Percentiles rank a stretch among this genome's conserved stretches.
These are phyloP conservation scores for Chauna torquata DNA, from an alignment of 2,113 vertebrate species.

Conservation along the genomic window DNA sequence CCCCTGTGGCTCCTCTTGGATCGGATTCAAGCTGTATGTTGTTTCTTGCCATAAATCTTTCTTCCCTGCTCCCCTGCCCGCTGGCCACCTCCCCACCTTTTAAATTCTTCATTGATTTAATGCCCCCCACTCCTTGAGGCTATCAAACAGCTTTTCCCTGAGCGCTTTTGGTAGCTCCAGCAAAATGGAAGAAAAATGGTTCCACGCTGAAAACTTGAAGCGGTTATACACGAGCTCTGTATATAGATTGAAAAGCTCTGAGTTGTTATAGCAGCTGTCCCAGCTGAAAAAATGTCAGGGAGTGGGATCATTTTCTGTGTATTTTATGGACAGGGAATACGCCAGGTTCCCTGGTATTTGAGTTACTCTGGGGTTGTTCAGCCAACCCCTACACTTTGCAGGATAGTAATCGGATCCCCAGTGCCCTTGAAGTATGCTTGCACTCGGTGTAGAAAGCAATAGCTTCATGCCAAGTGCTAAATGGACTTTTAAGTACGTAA, in stretches of 20 bases:
- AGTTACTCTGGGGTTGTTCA: conserved; percentile 65
- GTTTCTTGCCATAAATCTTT: conserved; percentile 59
- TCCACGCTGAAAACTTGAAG: conserved; percentile 54
- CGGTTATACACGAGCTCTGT: conserved; percentile 49
- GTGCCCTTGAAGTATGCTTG: conserved; percentile 73
- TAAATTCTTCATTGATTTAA: conserved; percentile 60
- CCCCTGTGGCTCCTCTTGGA: conserved; percentile 65
- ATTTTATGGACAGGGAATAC: conserved; percentile 72
- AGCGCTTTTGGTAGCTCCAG: not conserved
- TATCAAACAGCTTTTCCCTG: conserved; percentile 9
- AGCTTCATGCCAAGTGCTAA: conserved; percentile 63
- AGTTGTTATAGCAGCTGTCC: conserved; percentile 75
- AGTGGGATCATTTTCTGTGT: conserved; percentile 73
- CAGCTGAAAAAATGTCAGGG: conserved; percentile 76
- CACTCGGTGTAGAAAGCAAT: conserved; percentile 52
- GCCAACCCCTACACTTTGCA: conserved; percentile 69
- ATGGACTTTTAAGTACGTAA: conserved; percentile 66
- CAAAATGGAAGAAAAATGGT: conserved; percentile 36
- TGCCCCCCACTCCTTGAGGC: not conserved
- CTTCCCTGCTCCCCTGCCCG: not conserved
- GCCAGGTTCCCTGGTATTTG: conserved; percentile 71
- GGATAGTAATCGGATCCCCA: conserved; percentile 72
- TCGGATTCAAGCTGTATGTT: conserved; percentile 44
- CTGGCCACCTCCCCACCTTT: not conserved
- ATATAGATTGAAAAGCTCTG: conserved; percentile 65